Evolutionary conservation across 2,797 vertebrate species (phyloP), one percentile per base, ranked within the genome.

Genomic region (Morelia viridis): DNA sequence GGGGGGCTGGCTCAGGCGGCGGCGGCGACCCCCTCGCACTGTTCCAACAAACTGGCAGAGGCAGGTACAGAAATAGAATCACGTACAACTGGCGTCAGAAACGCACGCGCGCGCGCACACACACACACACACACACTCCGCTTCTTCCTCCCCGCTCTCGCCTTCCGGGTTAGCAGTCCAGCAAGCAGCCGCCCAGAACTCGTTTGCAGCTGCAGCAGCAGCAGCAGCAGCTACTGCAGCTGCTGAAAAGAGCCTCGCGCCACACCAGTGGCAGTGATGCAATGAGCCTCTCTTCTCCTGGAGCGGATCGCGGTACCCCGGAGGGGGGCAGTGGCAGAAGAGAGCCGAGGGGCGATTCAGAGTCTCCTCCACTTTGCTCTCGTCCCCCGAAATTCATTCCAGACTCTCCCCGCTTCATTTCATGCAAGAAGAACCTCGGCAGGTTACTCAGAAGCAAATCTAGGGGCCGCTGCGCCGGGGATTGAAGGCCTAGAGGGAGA

Each of bases 11-110:
- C 28, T 62, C 50, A 71, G 64, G 60, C 17, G 4, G 89, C 17
- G 4, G 89, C 88, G 62, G 57, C 61, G n/a, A 35, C 61, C 76
- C 56, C 19, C 62, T 35, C 76, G 50, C 87, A 19, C 80, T 53
- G 10, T 13, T 61, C 68, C 80, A 17, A 88, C 56, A 15, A 46
- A 28, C 61, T 4, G 56, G 57, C 35, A 1, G 28, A 58, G 89
- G 24, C 28, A 62, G 94, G 92, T 91, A 91, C 94, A 93, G 91
- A 92, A 93, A 94, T 87, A 91, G 92, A 92, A 93, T 53, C 92
- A 92, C 91, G 93, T 90, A 93, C 62, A 46, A 86, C 61, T 91
- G 90, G 93, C 91, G 94, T 94, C 95, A 93, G 56, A 92, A 50
- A 61, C 88, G 46, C 50, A 31, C 87, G 6, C 83, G 17, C 92